Conservation (phyloP, 2,888 invertebrate genomes). For the Meteorus cinctellus region DNA sequence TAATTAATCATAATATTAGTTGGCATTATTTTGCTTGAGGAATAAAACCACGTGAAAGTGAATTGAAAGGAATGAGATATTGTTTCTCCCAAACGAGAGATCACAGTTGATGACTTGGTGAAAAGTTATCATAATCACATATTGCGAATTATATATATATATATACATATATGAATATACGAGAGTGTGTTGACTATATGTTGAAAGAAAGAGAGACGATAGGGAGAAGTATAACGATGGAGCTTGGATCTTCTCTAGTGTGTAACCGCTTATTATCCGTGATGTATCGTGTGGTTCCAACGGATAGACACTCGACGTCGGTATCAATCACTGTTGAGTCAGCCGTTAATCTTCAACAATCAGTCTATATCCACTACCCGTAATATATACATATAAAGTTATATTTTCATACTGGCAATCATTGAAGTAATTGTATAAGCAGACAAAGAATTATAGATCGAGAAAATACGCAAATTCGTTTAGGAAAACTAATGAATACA, state of each 20-base stretch:
- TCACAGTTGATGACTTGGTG: conserved; percentile 37
- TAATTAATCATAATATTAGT: not conserved
- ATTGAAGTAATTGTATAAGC: too few relatives aligned
- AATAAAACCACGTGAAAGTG: conserved; percentile 1
- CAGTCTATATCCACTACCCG: not conserved
- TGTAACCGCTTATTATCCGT: conserved; percentile 59
- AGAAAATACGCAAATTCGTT: not conserved
- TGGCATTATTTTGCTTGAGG: not conserved
- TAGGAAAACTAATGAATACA: not conserved
- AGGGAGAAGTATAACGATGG: conserved; percentile 35
- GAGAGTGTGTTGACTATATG: conserved; percentile 25
- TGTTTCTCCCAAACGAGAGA: conserved; percentile 19
- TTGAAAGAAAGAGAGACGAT: conserved; percentile 13
- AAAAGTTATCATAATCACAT: conserved; percentile 32
- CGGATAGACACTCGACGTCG: conserved; percentile 55
- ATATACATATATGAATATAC: not conserved
- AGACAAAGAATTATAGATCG: too few relatives aligned
- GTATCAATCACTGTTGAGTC: conserved; percentile 60
- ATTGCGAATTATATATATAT: conserved; percentile 12
- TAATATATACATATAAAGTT: not conserved
- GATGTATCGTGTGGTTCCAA: conserved; percentile 57
- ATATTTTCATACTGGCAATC: too few relatives aligned
- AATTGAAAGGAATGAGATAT: not conserved
- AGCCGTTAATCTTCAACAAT: conserved; percentile 54
- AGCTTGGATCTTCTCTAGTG: conserved; percentile 41